Conservation (phyloP, 2,113 vertebrate species). For the Osmerus mordax region DNA sequence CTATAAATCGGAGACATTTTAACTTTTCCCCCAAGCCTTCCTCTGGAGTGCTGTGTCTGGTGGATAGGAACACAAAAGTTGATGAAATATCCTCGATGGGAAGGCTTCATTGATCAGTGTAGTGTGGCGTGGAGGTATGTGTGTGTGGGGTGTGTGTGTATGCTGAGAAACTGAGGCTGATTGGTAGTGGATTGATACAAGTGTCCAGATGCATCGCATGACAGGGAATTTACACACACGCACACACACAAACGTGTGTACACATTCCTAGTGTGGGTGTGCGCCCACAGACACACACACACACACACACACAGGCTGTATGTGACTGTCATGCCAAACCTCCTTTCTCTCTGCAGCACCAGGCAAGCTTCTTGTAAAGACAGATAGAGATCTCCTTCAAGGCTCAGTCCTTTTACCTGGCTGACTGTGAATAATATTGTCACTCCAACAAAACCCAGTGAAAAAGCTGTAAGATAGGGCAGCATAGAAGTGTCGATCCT, state of each 20-base stretch:
- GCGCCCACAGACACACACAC: not conserved
- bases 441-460: not conserved
- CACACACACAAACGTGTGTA: not conserved
- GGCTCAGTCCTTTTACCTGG: not conserved
- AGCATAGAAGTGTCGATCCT: not conserved
- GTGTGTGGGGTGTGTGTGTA: constrained; percentile 22
- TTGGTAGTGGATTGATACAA: constrained; percentile 34
- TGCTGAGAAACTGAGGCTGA: constrained; percentile 40
- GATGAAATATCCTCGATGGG: constrained; percentile 49
- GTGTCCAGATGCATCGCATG: constrained; percentile 31
- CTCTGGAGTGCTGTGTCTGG: constrained; percentile 37
- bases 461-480: not conserved
- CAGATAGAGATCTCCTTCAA: not conserved
- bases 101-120: constrained; percentile 49
- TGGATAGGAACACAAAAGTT: constrained; percentile 37
- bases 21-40: constrained; percentile 11
- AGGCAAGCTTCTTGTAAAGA: not conserved
- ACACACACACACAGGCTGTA: constrained; percentile 8
- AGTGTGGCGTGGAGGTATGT: constrained; percentile 17
- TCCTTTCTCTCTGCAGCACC: not conserved
- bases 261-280: not conserved
- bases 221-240: constrained; percentile 36
- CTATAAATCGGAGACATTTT: constrained; percentile 16
- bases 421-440: not conserved
- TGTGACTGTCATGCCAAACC: constrained; percentile 8